Evolutionary conservation across 2,797 vertebrate species (phyloP).

Genomic region (Hippopotamyrus pictus): DNA sequence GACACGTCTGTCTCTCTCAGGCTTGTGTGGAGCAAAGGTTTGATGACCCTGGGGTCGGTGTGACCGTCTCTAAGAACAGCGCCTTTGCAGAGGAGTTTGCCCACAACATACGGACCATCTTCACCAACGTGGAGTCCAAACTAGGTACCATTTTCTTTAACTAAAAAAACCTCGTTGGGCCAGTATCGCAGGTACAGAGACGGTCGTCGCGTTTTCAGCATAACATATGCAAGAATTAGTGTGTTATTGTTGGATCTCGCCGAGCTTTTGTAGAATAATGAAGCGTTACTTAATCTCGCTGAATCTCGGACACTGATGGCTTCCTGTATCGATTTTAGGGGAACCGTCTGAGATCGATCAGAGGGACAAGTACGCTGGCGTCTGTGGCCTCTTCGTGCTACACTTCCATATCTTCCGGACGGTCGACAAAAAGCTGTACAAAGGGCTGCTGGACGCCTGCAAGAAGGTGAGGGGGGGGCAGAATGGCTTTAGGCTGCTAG

Average conservation of each 20-base stretch:
- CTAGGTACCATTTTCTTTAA: constrained; percentile 63
- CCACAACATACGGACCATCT: constrained; percentile 83
- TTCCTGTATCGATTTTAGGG: constrained; percentile 55
- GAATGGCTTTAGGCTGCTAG: not conserved
- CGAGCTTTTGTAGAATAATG: not conserved
- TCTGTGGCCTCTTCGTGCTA: constrained; percentile 87
- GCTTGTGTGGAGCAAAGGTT: constrained; percentile 94
- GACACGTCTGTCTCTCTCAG: constrained; percentile 46
- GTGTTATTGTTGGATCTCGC: not conserved
- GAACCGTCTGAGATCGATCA: constrained; percentile 97
- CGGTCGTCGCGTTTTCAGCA: not conserved
- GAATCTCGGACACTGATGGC: not conserved
- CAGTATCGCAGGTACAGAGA: not conserved
- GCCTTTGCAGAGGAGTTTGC: constrained; percentile 93
- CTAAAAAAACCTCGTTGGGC: not conserved
- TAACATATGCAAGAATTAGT: not conserved
- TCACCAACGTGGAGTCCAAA: constrained; percentile 84
- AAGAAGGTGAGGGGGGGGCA: constrained; percentile 76
- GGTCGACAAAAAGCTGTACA: constrained; percentile 93
- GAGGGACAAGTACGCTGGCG: constrained; percentile 85
- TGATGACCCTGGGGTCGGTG: constrained; percentile 79
- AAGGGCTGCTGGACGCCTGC: constrained; percentile 85
- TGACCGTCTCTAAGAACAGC: constrained; percentile 84
- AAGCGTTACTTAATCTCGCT: not conserved
- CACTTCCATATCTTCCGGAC: constrained; percentile 95